Base-by-base conservation (phyloP, 2,888 invertebrate genomes). In the Eretmocerus hayati region DNA sequence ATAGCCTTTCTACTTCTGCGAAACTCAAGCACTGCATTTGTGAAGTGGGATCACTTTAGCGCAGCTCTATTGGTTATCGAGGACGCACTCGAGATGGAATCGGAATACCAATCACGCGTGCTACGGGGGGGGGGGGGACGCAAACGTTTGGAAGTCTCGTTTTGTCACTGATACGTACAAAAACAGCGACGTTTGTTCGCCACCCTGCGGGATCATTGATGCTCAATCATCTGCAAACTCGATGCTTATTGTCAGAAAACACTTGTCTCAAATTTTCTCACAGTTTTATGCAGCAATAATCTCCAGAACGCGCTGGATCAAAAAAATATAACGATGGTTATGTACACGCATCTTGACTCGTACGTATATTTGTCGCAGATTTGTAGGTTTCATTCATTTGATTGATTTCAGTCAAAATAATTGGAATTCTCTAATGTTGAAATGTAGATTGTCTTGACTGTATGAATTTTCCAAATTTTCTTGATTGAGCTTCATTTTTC, bases 171-270 rank as follows among this genome's bases (percentile, higher is more conserved):
- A 63, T 64, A 64, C 48, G 16, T 31, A 23, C 46, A 47, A 26
- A 49, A 48, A 55, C 41, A 42, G 53, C 46, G 36, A 50, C 42
- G 46, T 47, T 32, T 32, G 36, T 46, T 48, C 45, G 13, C 11
- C 16, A 41, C 51, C 50, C 60, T 63, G 62, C 60, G 64, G 63
- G 64, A 63, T 67, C 59, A 69, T 71, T 69, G 69, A 69, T 67
- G 69, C 58, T 61, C 67, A 60, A 71, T 69, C 62, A 64, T 59
- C 65, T 63, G 67, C 67, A 63, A 59, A 67, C 52, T 59, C 64
- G 62, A 57, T 51, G 40, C 47, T 60, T 45, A 61, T 63, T 62
- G 62, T 64, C 50, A 56, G 50, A 62, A 64, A 62, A 61, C 58
- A 60, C 55, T 62, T 54, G 46, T 49, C 40, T 35, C 33, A 19